phyloP scores from a whole-genome alignment of 2,888 invertebrate species.

The Heteropelma amictum region DNA sequence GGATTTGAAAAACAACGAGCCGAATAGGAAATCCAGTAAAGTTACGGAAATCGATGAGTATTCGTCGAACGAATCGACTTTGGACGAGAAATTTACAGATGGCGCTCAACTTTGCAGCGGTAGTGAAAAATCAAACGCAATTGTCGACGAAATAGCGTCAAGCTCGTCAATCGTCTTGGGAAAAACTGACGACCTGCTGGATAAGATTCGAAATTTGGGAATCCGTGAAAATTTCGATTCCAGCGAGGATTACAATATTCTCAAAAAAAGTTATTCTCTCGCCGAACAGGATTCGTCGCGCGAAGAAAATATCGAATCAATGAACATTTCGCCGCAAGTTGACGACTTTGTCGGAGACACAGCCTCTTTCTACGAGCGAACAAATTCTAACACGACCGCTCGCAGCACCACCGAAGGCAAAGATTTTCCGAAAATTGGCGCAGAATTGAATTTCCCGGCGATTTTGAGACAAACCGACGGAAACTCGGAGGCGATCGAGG shows the following conservation, averaged over 20 bases:
- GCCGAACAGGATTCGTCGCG: constrained; percentile 48
- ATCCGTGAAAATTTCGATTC: constrained; percentile 3
- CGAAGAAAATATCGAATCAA: constrained; percentile 6
- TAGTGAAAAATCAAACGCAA: no score
- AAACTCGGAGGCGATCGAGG: neutral
- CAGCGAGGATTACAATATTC: constrained; percentile 72
- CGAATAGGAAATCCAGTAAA: no score
- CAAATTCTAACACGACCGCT: constrained; percentile 4
- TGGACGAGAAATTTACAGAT: no score
- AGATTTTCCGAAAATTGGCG: neutral
- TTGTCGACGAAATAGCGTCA: no score
- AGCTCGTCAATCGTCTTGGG: no score
- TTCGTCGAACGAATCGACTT: no score
- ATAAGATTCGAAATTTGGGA: no score
- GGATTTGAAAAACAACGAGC: no score
- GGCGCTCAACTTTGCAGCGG: no score
- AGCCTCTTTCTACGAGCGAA: constrained; percentile 59
- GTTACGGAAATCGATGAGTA: no score
- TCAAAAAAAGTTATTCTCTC: constrained; percentile 63
- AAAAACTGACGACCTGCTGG: no score
- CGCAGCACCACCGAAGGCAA: neutral
- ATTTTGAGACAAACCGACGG: neutral
- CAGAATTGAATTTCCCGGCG: neutral
- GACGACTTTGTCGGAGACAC: constrained; percentile 60
- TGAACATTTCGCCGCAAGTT: neutral